These are phyloP conservation scores for Drosophila arizonae DNA, from an alignment of 1,140 invertebrate species.

Conservation along the genomic window DNA sequence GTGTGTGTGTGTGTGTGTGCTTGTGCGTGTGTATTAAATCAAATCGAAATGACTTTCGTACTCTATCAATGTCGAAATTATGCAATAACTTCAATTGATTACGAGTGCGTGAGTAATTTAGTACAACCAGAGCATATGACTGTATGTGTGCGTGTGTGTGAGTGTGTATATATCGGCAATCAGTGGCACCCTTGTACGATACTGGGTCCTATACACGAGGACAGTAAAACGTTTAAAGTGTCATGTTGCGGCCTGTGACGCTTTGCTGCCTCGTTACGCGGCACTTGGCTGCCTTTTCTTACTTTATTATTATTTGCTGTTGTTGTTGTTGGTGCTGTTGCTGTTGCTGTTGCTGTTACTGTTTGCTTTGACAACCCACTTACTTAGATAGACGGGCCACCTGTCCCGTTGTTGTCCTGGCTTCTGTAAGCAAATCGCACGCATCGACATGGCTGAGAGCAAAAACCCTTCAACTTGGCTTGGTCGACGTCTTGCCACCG, in stretches of 20 bases:
- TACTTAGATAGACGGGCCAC: conserved; percentile 59
- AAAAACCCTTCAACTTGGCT: conserved; percentile 43
- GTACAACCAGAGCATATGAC: conserved; percentile 14
- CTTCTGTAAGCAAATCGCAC: conserved; percentile 39
- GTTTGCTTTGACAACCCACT: conserved; percentile 78
- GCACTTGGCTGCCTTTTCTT: conserved; percentile 46
- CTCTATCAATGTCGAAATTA: conserved; percentile 71
- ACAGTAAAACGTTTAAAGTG: conserved; percentile 67
- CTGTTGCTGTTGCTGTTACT: conserved; percentile 57
- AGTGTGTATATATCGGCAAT: conserved; percentile 34
- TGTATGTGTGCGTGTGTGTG: background rate
- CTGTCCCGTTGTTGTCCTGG: conserved; percentile 34
- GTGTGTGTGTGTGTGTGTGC: conserved; percentile 16
- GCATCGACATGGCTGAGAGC: conserved; percentile 29
- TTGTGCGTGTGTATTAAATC: conserved; percentile 61
- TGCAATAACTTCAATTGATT: conserved; percentile 76
- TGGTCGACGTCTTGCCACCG: background rate
- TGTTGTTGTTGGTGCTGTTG: conserved; percentile 39
- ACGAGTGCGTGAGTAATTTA: conserved; percentile 59
- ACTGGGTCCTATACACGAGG: conserved; percentile 2
- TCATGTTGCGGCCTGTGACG: conserved; percentile 49
- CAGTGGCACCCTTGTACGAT: conserved; percentile 24
- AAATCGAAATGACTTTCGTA: conserved; percentile 75
- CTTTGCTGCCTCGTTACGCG: conserved; percentile 45
- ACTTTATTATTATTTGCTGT: conserved; percentile 72